A percentile compares a stretch with the other conserved stretches of the same genome.
phyloP scores from a whole-genome alignment of 2,888 invertebrate species.

The Molorchus minor region DNA sequence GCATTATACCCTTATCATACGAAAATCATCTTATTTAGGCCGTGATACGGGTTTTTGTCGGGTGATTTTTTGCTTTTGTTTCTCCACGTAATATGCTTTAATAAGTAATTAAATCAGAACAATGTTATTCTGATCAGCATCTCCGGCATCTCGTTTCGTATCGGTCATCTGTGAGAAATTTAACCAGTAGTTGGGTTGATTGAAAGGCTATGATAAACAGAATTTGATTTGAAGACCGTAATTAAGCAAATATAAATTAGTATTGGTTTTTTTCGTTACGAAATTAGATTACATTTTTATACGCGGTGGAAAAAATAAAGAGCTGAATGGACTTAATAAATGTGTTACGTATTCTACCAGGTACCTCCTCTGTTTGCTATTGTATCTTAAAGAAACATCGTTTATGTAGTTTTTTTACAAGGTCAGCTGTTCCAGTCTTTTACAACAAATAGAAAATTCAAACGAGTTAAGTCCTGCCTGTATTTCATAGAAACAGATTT shows the following conservation, averaged over 20 bases:
- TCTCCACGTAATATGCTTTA: constrained; percentile 45
- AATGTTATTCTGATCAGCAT: constrained; percentile 30
- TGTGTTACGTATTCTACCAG: background rate
- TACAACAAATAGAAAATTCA: no score
- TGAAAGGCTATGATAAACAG: constrained; percentile 24
- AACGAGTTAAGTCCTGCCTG: no score
- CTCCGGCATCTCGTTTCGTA: no score
- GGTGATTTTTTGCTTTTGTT: constrained; percentile 27
- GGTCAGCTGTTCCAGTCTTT: no score
- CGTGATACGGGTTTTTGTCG: constrained; percentile 51
- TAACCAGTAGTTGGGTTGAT: constrained; percentile 32
- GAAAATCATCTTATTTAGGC: constrained; percentile 56
- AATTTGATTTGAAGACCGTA: constrained; percentile 21
- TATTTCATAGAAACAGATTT: no score
- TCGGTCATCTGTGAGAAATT: constrained; percentile 29
- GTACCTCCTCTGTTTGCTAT: no score
- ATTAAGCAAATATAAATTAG: constrained; percentile 28
- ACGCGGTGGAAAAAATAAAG: constrained; percentile 10
- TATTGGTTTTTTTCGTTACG: constrained; percentile 15
- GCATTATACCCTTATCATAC: constrained; percentile 55
- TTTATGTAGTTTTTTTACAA: no score
- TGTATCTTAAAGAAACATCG: no score
- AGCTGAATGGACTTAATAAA: background rate
- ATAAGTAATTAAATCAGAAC: constrained; percentile 48
- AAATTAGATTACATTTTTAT: constrained; percentile 14